These are phyloP conservation scores for Acanthurus lineatus DNA, from an alignment of 2,797 vertebrate genomes.

Conservation along the genomic window DNA sequence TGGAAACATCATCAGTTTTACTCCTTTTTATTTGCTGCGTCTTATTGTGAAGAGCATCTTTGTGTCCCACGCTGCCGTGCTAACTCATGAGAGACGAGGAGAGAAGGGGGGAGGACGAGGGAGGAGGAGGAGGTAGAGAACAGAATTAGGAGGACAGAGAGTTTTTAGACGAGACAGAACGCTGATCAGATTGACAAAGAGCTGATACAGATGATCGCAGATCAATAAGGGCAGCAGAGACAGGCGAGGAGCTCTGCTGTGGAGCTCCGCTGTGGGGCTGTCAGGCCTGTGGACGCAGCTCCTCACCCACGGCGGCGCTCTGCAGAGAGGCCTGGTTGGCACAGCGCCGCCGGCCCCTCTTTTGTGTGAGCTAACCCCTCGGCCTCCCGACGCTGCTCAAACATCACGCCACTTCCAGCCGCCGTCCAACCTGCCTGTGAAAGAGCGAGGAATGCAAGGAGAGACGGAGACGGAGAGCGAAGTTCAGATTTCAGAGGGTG, in stretches of 20 bases:
- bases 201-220: neutral
- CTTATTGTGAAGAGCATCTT: neutral
- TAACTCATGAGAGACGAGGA: neutral
- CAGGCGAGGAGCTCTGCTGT: neutral
- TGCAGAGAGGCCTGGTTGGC: constrained; percentile 48
- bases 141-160: constrained; percentile 12
- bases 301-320: constrained; percentile 24
- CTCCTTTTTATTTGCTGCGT: neutral
- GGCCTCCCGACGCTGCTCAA: constrained; percentile 40
- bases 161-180: neutral
- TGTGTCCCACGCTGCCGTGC: constrained; percentile 2
- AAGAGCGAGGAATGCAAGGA: constrained; percentile 37
- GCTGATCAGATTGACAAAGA: neutral
- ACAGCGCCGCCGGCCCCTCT: constrained; percentile 16
- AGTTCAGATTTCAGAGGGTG: neutral
- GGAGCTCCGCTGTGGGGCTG: neutral
- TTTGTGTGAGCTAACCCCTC: constrained; percentile 57
- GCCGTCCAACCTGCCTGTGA: constrained; percentile 29
- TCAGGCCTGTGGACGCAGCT: neutral
- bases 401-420: constrained; percentile 55
- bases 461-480: neutral
- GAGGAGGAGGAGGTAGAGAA: neutral
- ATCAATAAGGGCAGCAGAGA: constrained; percentile 2
- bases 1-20: neutral
- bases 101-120: neutral